phyloP scores from a whole-genome alignment of 1,140 invertebrate species.

The Penaeus vannamei region DNA sequence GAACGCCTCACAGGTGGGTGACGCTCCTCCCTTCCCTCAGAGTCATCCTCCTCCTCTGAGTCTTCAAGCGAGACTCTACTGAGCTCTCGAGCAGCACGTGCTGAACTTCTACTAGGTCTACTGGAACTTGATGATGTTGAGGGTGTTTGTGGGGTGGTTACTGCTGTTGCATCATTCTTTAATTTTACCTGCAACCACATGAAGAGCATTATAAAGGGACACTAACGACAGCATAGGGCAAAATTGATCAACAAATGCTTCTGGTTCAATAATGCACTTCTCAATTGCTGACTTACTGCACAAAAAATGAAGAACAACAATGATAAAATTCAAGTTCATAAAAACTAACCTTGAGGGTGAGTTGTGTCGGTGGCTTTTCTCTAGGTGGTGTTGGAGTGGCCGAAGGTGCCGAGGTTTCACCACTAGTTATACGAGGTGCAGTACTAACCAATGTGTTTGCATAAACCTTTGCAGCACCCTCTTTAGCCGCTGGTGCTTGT shows the following conservation, averaged over 20 bases:
- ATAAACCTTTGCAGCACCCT: too few species aligned
- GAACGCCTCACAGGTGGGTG: slow-evolving; percentile 19
- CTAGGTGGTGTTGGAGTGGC: background rate
- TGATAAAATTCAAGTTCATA: background rate
- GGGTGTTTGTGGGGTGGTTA: background rate
- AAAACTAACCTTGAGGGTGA: slow-evolving; percentile 16
- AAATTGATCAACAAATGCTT: too few species aligned
- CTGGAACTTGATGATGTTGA: slow-evolving; percentile 49
- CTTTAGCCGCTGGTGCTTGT: too few species aligned
- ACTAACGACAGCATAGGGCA: too few species aligned
- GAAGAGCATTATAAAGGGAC: background rate
- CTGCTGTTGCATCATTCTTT: slow-evolving; percentile 19
- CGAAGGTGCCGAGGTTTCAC: background rate
- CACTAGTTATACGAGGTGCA: background rate
- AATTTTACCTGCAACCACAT: slow-evolving; percentile 13
- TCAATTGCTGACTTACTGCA: too few species aligned
- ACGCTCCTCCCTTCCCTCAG: slow-evolving; percentile 36
- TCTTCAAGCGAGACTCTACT: slow-evolving; percentile 48
- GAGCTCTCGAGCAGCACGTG: slow-evolving; percentile 46
- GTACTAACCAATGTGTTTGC: background rate
- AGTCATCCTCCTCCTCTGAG: slow-evolving; percentile 48
- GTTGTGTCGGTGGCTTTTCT: background rate
- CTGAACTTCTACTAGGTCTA: slow-evolving; percentile 50
- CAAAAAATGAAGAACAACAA: too few species aligned
- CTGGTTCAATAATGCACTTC: too few species aligned